phyloP scores from a whole-genome alignment of 1,140 invertebrate species.

The Aethina tumida region DNA sequence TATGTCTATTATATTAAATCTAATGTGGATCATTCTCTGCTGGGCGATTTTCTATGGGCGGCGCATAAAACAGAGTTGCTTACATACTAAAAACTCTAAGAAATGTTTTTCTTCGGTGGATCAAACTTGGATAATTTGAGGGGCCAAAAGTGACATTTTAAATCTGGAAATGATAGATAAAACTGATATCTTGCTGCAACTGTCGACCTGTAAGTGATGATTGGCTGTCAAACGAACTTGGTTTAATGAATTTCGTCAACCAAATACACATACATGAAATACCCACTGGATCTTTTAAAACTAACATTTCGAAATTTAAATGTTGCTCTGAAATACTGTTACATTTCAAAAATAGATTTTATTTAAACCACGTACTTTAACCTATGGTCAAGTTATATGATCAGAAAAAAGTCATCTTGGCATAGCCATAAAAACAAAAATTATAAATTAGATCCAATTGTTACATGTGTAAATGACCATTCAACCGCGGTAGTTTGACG shows the following conservation, averaged over 20 bases:
- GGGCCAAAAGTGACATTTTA: conserved; percentile 18
- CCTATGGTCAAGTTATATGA: too few species aligned
- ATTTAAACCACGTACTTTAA: too few species aligned
- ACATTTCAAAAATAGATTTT: too few species aligned
- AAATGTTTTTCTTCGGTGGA: conserved; percentile 17
- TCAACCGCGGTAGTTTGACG: conserved; percentile 2
- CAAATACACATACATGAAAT: too few species aligned
- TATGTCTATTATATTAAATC: conserved; percentile 9
- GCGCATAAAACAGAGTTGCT: conserved; percentile 9
- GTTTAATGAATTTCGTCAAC: too few species aligned
- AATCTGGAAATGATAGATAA: conserved; percentile 26
- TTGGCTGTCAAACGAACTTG: too few species aligned
- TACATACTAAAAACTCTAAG: conserved; percentile 18
- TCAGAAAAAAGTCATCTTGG: conserved; percentile 15
- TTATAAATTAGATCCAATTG: neutral
- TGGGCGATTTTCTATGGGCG: conserved; percentile 6
- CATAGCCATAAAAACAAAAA: conserved; percentile 6
- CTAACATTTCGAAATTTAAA: too few species aligned
- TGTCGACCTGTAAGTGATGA: too few species aligned
- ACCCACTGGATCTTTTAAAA: too few species aligned
- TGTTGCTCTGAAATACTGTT: too few species aligned
- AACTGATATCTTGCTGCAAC: conserved; percentile 21
- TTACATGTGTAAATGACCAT: neutral
- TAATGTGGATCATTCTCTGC: conserved; percentile 9
- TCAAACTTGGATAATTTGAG: conserved; percentile 13